Percentiles rank a stretch among this genome's conserved stretches.
phyloP scores from a whole-genome alignment of 2,797 vertebrate species.

The Eurystomus glaucurus region DNA sequence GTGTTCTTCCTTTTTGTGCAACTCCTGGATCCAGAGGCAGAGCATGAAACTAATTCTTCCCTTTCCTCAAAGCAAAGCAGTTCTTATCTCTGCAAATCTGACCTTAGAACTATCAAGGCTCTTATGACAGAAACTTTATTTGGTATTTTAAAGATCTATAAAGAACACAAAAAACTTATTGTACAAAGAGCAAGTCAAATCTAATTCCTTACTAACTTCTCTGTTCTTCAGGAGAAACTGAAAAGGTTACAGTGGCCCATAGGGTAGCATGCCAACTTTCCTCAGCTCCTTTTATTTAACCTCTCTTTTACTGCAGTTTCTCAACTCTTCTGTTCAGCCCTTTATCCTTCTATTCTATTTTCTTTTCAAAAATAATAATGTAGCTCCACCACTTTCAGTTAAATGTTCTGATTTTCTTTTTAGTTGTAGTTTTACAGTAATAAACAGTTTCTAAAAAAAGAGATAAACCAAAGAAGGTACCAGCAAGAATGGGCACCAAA shows the following conservation, averaged over 20 bases:
- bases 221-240: not conserved
- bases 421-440: not conserved
- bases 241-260: not conserved
- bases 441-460: not conserved
- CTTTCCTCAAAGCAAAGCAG: not conserved
- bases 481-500: rapidly evolving
- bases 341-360: not conserved
- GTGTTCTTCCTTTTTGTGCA: not conserved
- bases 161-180: not conserved
- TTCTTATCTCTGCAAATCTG: not conserved
- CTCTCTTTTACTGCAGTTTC: not conserved
- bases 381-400: not conserved
- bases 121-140: not conserved
- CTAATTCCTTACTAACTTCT: not conserved
- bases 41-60: not conserved
- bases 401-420: not conserved
- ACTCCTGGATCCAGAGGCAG: not conserved
- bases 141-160: not conserved
- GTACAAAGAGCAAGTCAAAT: not conserved
- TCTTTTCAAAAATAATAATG: not conserved
- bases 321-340: not conserved
- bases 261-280: not conserved
- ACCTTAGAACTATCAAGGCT: not conserved
- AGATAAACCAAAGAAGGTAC: not conserved
- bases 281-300: not conserved